Conservation (phyloP, 2,797 vertebrate genomes). For the Lagorchestes hirsutus region DNA sequence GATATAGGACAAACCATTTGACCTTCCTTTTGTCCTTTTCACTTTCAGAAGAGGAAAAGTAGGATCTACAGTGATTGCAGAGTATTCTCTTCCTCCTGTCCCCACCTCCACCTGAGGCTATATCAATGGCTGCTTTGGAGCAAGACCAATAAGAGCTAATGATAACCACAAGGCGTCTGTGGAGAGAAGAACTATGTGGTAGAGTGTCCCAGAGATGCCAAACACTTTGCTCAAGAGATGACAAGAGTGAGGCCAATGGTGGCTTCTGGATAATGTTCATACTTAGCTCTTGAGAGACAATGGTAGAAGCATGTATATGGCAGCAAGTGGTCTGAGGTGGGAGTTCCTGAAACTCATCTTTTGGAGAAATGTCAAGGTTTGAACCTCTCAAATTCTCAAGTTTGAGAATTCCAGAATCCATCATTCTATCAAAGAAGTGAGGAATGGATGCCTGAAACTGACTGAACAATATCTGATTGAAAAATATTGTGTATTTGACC, state of each 20-base stretch:
- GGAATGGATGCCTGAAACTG: neutral
- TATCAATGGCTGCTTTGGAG: neutral
- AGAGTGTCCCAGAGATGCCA: neutral
- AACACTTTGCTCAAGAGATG: neutral
- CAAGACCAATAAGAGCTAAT: neutral
- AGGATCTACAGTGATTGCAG: too few relatives aligned
- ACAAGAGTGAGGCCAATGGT: too few relatives aligned
- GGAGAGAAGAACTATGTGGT: neutral
- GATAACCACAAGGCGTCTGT: neutral
- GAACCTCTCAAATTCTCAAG: neutral
- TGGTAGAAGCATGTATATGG: neutral
- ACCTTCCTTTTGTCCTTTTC: too few relatives aligned
- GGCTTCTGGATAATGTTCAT: neutral
- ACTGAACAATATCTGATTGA: neutral
- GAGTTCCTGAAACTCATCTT: neutral
- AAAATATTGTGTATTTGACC: neutral
- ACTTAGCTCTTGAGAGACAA: neutral
- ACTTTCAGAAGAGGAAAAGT: too few relatives aligned
- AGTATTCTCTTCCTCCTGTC: neutral
- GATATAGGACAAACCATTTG: neutral
- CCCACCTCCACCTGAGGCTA: neutral
- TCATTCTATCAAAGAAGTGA: neutral
- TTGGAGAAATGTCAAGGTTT: neutral
- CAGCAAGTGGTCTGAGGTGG: too few relatives aligned
- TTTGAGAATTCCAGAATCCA: neutral